These are phyloP conservation scores for Platerodrilus igneus DNA, from an alignment of 2,888 invertebrate genomes.

Conservation along the genomic window DNA sequence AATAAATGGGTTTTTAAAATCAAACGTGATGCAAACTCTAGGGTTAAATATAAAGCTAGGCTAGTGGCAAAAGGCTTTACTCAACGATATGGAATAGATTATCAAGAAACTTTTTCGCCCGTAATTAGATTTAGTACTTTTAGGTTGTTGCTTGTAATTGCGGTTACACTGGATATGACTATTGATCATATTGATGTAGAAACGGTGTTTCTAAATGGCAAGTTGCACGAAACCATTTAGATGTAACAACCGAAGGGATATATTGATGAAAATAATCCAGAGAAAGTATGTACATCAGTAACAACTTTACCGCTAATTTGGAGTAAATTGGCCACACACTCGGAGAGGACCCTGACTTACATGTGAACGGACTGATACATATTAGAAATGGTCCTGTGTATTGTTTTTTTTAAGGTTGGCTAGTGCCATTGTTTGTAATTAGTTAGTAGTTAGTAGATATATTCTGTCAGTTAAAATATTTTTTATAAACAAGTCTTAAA, in stretches of 20 bases:
- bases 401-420: too few species aligned
- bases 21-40: background rate
- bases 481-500: too few species aligned
- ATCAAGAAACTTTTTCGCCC: constrained; percentile 4
- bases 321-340: too few species aligned
- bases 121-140: background rate
- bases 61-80: constrained; percentile 5
- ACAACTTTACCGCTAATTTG: too few species aligned
- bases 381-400: too few species aligned
- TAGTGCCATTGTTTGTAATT: too few species aligned
- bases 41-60: constrained; percentile 1
- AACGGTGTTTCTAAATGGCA: background rate
- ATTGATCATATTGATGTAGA: constrained; percentile 4
- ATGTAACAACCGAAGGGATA: background rate
- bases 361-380: too few species aligned
- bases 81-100: constrained; percentile 2
- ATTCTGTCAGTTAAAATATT: too few species aligned
- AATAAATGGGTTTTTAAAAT: constrained; percentile 2
- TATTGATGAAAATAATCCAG: background rate
- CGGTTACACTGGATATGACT: background rate
- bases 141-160: background rate
- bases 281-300: constrained; percentile 5
- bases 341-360: too few species aligned
- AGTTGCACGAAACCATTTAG: background rate
- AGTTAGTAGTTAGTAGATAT: too few species aligned